Conservation (phyloP, 2,797 vertebrate species). For the Scleropages formosus region DNA sequence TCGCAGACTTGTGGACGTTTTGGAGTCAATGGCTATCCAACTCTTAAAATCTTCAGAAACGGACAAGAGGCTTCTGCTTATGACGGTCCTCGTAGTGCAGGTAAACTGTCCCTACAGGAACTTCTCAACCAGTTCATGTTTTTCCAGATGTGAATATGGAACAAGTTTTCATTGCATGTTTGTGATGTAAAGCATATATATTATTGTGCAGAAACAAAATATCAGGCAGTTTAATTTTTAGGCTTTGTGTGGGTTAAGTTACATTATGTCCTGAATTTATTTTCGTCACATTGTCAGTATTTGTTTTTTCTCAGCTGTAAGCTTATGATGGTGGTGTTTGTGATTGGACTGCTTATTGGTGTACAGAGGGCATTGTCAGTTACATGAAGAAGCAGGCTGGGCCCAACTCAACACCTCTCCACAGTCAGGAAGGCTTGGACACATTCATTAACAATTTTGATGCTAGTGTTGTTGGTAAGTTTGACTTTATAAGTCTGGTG, state of each 20-base stretch:
- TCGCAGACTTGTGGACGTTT: slow-evolving; percentile 60
- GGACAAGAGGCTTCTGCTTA: slow-evolving; percentile 63
- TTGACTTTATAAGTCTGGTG: not conserved
- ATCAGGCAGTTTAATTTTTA: too few species aligned
- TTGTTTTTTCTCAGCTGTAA: not conserved
- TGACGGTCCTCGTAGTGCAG: slow-evolving; percentile 66
- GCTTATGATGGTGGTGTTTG: not conserved
- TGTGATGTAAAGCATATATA: not conserved
- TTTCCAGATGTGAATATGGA: not conserved
- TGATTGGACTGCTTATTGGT: slow-evolving; percentile 9
- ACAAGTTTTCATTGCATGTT: not conserved
- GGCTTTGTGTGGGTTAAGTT: too few species aligned
- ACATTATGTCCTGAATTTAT: not conserved
- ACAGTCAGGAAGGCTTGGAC: slow-evolving; percentile 57
- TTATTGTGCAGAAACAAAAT: too few species aligned
- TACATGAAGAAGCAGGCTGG: slow-evolving; percentile 69
- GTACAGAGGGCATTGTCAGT: slow-evolving; percentile 64
- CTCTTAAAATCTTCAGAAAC: slow-evolving; percentile 69
- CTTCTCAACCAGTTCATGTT: not conserved
- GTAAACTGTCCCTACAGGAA: slow-evolving; percentile 27
- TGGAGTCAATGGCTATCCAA: slow-evolving; percentile 67
- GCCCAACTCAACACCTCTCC: slow-evolving; percentile 63
- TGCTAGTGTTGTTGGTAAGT: slow-evolving; percentile 65
- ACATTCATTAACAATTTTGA: slow-evolving; percentile 62
- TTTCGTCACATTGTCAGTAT: not conserved